Base-by-base conservation (phyloP, 35 echinoderm and acorn worm species). In the Ophioderma brevispina region DNA sequence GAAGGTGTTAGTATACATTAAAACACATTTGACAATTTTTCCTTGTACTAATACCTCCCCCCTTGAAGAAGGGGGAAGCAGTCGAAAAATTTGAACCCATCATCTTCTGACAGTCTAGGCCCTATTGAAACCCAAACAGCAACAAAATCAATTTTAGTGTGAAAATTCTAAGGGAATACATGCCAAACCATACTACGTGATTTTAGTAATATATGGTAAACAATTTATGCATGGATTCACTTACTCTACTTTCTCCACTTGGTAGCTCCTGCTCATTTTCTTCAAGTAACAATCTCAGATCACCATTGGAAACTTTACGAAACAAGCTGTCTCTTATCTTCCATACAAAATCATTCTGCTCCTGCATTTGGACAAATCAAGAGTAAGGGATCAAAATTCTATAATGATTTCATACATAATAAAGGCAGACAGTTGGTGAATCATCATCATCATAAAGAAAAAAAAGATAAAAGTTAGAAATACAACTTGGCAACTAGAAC, bases 311-410 rank as follows among this genome's bases (percentile, higher is more conserved):
- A 0, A 95, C 91, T 78, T 87, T 86, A 75, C 82, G 89, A 78
- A 88, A 88, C 37, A 99, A 84, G 13, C 86, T 76, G 46, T 99
- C 97, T 52, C 97, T 77, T 46, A 99, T 99, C 78, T 80, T 86
- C 97, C 97, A 99, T 21, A 99, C 34, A n/a, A 88, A 84, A 70
- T 99, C 80, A 85, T 88, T 99, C 86, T 95, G 97, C 5, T 83
- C 85, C 97, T 99, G 55, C 15, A 23, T 86, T 50, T 40, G 78
- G 78, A 40, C 38, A 0, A 49, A 23, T 21, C 35, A 85, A 36
- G 31, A 30, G 64, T 23, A 85, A 85, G 17, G 2, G 3, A 15
- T 46, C 17, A 46, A 17, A 8, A 46, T 8, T 46, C 17, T 46
- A 4, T 17, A 46, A 46, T n/a, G n/a, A n/a, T n/a, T 46, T 46